Conservation (phyloP, 1,140 invertebrate genomes). For the Coenobita brevimanus region DNA sequence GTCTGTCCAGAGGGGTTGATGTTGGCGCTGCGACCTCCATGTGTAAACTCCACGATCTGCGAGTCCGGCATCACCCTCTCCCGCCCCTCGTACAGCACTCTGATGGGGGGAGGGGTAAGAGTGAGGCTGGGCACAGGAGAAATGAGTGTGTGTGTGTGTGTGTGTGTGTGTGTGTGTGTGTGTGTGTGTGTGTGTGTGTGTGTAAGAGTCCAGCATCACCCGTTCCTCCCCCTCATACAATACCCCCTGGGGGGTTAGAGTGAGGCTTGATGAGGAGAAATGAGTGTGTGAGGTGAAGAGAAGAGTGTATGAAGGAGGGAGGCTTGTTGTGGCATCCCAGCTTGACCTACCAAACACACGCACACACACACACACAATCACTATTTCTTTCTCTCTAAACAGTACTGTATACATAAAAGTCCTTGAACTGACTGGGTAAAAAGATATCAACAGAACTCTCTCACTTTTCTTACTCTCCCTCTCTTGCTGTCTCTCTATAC, state of each 20-base stretch:
- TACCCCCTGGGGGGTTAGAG: background rate
- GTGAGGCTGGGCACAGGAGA: background rate
- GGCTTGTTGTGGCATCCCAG: background rate
- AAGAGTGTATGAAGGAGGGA: constrained; percentile 13
- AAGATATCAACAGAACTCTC: background rate
- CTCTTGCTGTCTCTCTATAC: background rate
- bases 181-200: too few relatives aligned
- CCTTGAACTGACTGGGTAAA: background rate
- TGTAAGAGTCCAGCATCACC: too few relatives aligned
- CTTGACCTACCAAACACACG: background rate
- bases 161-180: too few relatives aligned
- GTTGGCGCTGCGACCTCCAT: constrained; percentile 91
- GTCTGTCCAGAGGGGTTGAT: constrained; percentile 95
- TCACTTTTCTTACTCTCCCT: background rate
- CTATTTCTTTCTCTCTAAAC: background rate
- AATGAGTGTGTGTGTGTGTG: background rate
- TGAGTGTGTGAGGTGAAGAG: background rate
- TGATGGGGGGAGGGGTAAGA: constrained; percentile 72
- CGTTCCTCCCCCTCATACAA: too few relatives aligned
- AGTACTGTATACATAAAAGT: too few relatives aligned
- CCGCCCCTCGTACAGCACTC: constrained; percentile 93
- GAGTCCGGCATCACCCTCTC: constrained; percentile 95
- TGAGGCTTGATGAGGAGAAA: background rate
- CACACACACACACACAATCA: background rate
- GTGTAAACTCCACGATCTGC: constrained; percentile 90